phyloP scores from a whole-genome alignment of 2,797 vertebrate genomes.

The Siniperca undulata region DNA sequence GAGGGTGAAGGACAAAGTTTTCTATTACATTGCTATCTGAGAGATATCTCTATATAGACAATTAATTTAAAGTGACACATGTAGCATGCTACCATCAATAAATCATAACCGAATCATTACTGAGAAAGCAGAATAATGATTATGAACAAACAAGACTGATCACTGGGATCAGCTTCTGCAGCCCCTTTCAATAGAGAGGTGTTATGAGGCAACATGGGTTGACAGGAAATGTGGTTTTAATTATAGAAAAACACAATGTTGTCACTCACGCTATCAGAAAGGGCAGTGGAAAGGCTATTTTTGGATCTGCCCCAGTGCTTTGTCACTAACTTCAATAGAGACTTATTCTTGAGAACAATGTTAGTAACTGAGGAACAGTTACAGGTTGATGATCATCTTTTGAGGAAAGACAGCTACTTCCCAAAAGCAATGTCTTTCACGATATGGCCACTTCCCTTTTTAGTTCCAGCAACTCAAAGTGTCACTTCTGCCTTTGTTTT shows the following conservation, averaged over 20 bases:
- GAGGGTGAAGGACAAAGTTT: too few relatives aligned
- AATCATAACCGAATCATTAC: background rate
- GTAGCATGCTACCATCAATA: background rate
- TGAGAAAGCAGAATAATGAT: background rate
- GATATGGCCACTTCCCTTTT: conserved; percentile 30
- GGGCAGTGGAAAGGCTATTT: background rate
- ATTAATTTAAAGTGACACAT: too few relatives aligned
- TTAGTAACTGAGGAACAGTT: background rate
- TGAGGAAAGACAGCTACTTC: conserved; percentile 31
- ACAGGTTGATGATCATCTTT: background rate
- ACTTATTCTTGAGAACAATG: background rate
- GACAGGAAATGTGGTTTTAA: background rate
- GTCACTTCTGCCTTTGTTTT: conserved; percentile 34
- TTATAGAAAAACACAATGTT: background rate
- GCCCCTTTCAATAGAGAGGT: background rate
- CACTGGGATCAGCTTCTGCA: background rate
- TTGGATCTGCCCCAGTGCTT: background rate
- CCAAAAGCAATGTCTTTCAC: background rate
- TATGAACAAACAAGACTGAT: background rate
- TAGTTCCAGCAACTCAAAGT: conserved; percentile 17
- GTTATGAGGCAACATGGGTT: background rate
- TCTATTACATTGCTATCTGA: too few relatives aligned
- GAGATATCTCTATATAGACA: too few relatives aligned
- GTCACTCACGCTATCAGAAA: background rate
- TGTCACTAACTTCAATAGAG: background rate